phyloP scores from a whole-genome alignment of 1,140 invertebrate genomes.

The Amphibalanus amphitrite region DNA sequence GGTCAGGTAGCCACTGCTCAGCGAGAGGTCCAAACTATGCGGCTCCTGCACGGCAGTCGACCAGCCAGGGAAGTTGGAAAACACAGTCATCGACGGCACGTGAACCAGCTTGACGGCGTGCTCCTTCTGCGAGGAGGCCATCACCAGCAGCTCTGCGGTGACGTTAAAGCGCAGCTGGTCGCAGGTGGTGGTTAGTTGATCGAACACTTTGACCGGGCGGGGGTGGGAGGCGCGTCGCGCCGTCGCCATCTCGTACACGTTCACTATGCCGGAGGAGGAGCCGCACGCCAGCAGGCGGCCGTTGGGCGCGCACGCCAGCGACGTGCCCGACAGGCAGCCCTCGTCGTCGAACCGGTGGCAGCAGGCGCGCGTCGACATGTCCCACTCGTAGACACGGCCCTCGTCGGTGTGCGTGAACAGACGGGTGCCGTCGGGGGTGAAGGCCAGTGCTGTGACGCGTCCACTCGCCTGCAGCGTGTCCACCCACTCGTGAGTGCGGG shows the following conservation, averaged over 20 bases:
- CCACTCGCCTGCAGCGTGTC: conserved; percentile 58
- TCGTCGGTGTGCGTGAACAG: conserved; percentile 30
- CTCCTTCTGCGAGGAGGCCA: conserved; percentile 45
- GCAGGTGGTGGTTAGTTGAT: conserved; percentile 32
- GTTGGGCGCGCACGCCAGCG: conserved; percentile 50
- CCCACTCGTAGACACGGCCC: conserved; percentile 66
- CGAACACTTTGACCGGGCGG: conserved; percentile 29
- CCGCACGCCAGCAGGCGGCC: conserved; percentile 64
- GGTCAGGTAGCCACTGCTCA: conserved; percentile 50
- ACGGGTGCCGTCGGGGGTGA: conserved; percentile 44
- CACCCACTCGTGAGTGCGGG: conserved; percentile 54
- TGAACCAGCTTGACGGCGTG: conserved; percentile 65
- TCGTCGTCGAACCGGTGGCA: conserved; percentile 63
- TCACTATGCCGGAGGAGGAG: conserved; percentile 69
- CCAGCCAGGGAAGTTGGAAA: conserved; percentile 60
- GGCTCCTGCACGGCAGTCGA: conserved; percentile 33
- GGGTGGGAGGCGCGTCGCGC: conserved; percentile 26
- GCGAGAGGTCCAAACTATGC: conserved; percentile 45
- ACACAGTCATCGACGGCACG: conserved; percentile 55
- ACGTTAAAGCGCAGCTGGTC: conserved; percentile 63
- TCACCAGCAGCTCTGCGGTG: conserved; percentile 59
- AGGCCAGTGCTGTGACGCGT: conserved; percentile 43
- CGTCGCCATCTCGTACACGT: conserved; percentile 55
- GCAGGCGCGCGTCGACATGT: conserved; percentile 47
- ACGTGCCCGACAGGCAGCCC: conserved; percentile 58